Evolutionary conservation across 2,113 vertebrate genomes (phyloP).

Genomic region (Physeter macrocephalus): DNA sequence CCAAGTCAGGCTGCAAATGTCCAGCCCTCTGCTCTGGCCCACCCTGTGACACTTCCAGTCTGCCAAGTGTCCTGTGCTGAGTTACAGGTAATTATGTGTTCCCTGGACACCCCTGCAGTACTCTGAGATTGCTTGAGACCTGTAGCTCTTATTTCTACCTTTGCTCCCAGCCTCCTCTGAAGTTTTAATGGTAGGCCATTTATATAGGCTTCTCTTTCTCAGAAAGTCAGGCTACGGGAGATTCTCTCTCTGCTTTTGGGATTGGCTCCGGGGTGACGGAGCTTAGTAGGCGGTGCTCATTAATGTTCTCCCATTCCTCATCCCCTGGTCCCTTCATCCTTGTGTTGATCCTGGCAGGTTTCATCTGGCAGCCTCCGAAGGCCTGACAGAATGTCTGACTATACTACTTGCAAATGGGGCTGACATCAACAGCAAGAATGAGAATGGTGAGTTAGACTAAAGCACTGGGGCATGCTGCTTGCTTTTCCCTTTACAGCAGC

Average conservation of each 20-base stretch:
- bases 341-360: slow-evolving; percentile 70
- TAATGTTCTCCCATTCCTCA: background rate
- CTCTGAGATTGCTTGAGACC: background rate
- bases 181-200: background rate
- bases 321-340: background rate
- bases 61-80: background rate
- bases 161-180: background rate
- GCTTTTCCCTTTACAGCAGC: background rate
- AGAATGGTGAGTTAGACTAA: slow-evolving; percentile 71
- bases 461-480: fast-evolving
- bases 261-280: background rate
- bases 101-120: background rate
- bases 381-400: slow-evolving; percentile 79
- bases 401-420: slow-evolving; percentile 77
- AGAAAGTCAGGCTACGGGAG: background rate
- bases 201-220: background rate
- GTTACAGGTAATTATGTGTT: background rate
- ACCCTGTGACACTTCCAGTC: background rate
- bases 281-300: background rate
- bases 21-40: background rate
- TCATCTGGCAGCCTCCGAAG: slow-evolving; percentile 79
- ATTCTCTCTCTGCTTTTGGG: background rate
- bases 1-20: background rate
- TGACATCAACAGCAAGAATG: slow-evolving; percentile 73
- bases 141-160: background rate